Conservation (phyloP, 2,888 invertebrate species). For the Pogonocherus hispidulus region DNA sequence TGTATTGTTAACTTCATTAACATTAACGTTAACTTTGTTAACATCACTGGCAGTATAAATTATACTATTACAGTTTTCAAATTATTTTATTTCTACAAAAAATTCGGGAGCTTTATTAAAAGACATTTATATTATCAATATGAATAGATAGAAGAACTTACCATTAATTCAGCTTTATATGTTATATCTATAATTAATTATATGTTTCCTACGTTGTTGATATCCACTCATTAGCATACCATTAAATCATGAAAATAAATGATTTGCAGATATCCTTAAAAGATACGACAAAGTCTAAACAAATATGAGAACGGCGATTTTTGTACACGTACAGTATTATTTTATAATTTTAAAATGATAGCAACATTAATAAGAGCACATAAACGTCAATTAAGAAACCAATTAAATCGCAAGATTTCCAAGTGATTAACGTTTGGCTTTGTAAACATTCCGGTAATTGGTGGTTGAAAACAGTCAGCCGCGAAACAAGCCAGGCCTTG, state of each 20-base stretch:
- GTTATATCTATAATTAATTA: background rate
- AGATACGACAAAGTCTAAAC: background rate
- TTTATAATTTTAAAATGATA: constrained; percentile 44
- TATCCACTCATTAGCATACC: background rate
- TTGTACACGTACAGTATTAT: constrained; percentile 26
- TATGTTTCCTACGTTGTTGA: background rate
- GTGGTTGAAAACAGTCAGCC: constrained; percentile 55
- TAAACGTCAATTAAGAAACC: constrained; percentile 67
- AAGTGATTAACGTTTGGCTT: constrained; percentile 65
- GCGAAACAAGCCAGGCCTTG: constrained; percentile 62
- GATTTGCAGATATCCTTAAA: background rate
- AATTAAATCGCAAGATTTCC: constrained; percentile 66
- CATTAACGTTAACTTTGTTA: no score
- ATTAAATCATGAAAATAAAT: constrained; percentile 5
- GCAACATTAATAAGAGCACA: constrained; percentile 59
- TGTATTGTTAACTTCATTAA: no score
- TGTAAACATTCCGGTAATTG: constrained; percentile 64
- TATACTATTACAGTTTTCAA: no score
- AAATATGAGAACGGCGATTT: constrained; percentile 9
- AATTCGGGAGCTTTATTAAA: background rate
- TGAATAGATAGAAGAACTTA: background rate
- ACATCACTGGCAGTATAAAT: no score
- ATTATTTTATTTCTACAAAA: no score
- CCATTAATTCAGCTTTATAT: background rate
- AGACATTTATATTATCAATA: background rate